phyloP scores from a whole-genome alignment of 2,113 vertebrate species.

The Malaclemys terrapin region DNA sequence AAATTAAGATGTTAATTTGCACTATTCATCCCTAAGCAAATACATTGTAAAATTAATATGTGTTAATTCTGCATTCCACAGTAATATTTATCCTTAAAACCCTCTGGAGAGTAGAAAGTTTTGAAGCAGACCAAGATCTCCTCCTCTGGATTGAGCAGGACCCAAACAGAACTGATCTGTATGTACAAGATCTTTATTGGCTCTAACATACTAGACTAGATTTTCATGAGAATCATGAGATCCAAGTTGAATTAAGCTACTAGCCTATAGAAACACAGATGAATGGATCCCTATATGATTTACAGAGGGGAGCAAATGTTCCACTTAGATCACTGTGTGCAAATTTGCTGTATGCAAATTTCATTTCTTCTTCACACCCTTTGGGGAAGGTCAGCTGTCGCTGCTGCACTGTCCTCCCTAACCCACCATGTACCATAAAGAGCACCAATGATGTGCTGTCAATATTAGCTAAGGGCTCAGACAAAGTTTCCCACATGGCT shows the following conservation, averaged over 20 bases:
- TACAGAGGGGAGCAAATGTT: background rate
- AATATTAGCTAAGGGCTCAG: conserved; percentile 54
- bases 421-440: background rate
- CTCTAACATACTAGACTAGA: background rate
- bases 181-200: background rate
- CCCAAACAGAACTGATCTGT: background rate
- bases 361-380: fast-evolving
- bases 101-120: background rate
- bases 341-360: background rate
- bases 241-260: background rate
- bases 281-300: background rate
- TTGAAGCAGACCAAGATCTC: conserved; percentile 32
- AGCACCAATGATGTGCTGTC: conserved; percentile 20
- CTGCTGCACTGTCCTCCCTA: background rate
- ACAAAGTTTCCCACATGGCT: conserved; percentile 34
- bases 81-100: conserved; percentile 42
- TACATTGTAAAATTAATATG: conserved; percentile 39
- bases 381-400: background rate
- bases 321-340: background rate
- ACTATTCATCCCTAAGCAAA: background rate
- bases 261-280: background rate
- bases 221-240: conserved; percentile 25
- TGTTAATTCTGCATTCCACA: conserved; percentile 23
- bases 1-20: conserved; percentile 4
- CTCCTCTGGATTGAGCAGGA: background rate